Evolutionary conservation across 2,888 invertebrate species (phyloP), one percentile per base, ranked within the genome.

Genomic region (Torymus texanus): DNA sequence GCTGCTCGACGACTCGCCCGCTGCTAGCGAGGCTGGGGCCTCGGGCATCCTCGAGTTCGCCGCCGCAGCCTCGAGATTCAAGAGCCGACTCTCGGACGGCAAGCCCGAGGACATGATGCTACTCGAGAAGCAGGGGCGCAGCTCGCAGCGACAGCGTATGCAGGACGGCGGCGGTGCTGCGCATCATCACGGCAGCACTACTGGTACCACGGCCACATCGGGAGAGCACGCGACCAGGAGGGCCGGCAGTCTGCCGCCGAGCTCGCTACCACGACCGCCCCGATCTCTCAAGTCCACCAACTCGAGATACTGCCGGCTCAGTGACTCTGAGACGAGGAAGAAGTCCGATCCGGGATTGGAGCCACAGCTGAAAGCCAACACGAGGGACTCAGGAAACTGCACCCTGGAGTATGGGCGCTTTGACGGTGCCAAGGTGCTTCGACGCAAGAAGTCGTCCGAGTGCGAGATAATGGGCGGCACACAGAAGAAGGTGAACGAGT

Each of bases 101-200:
- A 92, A 92, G 86, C 94, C 92, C 66, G 94, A 94, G 86, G 95
- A 95, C 85, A 95, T 95, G 87, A 90, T 95, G 86, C 92, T 95
- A 83, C 90, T 95, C 83, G 95, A 95, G 91, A 93, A 95, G 82
- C 95, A 95, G 86, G 95, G 95, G 0, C 92, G 95, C 66, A 94
- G 94, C 77, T 95, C 95, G 51, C 95, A 95, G 89, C 94, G 94
- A 86, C 95, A 95, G 82, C 92, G 95, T 70, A 92, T 93, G 92
- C 91, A 92, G 81, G 92, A 92, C 59, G 74, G 67, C 11, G 24
- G 55, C 59, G 53, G 58, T 14, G 50, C 21, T 13, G 56, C 24
- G 81, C 80, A 41, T 41, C 41, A 41, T 41, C 41, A 92, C 59
- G 74, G 62, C 11, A 18, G 55, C 59, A 41, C 41, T 1, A 8